A percentile compares a stretch with the other conserved stretches of the same genome.
These are phyloP conservation scores for Stylophora pistillata DNA, from an alignment of 64 coral and sea anemone genomes.

Conservation along the genomic window DNA sequence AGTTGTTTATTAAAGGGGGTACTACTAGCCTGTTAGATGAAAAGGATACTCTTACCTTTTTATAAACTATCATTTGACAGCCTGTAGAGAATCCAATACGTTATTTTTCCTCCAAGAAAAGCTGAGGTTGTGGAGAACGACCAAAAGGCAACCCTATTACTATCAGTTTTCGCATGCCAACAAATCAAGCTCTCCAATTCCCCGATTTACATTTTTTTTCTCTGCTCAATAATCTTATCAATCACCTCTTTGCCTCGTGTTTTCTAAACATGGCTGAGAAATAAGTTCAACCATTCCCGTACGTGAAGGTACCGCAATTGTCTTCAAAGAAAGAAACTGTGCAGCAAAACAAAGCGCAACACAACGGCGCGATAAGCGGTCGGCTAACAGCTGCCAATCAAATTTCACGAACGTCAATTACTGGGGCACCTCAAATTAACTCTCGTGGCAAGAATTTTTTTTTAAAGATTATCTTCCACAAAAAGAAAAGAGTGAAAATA, in stretches of 20 bases:
- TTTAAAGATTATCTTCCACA: not conserved
- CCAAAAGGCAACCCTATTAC: not conserved
- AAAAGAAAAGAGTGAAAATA: not conserved
- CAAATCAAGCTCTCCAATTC: not conserved
- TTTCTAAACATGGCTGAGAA: slow-evolving; percentile 14
- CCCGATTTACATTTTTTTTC: not conserved
- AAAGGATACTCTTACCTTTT: slow-evolving; percentile 7
- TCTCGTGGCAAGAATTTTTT: not conserved
- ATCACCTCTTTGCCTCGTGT: not conserved
- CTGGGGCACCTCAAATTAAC: not conserved
- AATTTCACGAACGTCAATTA: not conserved
- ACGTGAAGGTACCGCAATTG: not conserved
- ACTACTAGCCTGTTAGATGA: not conserved
- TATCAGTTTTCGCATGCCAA: not conserved
- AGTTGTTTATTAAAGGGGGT: not conserved
- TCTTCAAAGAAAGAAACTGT: not conserved
- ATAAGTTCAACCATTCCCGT: not conserved
- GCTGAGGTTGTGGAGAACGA: not conserved
- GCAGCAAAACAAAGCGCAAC: not conserved
- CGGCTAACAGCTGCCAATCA: slow-evolving; percentile 7
- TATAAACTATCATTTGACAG: slow-evolving; percentile 49
- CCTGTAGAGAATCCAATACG: not conserved
- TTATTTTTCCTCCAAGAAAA: not conserved
- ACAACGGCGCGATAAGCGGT: slow-evolving; percentile 1
- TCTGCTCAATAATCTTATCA: not conserved